Percentiles rank a stretch among this genome's conserved stretches.
Evolutionary conservation across 2,888 invertebrate genomes (phyloP).

Genomic region (Platycheirus rosarum): DNA sequence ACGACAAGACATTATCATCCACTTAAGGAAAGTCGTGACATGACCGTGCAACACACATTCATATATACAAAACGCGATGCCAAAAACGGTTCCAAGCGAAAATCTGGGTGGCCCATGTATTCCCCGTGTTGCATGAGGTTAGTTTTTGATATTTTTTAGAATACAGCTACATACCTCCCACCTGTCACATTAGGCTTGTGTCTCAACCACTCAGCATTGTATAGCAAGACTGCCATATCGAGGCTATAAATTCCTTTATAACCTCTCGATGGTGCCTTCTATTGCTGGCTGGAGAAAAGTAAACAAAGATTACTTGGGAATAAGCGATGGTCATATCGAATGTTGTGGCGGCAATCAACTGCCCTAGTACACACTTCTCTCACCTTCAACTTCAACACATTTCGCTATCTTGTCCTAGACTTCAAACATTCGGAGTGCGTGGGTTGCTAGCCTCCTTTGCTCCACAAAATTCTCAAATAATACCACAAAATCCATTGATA

Average conservation of each 20-base stretch:
- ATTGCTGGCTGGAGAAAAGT: neutral
- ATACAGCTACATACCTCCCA: slow-evolving; percentile 7
- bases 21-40: slow-evolving; percentile 71
- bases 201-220: slow-evolving; percentile 20
- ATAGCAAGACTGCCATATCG: slow-evolving; percentile 48
- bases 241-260: slow-evolving; percentile 43
- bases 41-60: slow-evolving; percentile 22
- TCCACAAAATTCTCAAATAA: slow-evolving; percentile 69
- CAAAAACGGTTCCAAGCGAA: slow-evolving; percentile 38
- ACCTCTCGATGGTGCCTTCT: slow-evolving; percentile 11
- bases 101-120: slow-evolving; percentile 70
- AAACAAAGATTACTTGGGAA: slow-evolving; percentile 38
- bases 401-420: slow-evolving; percentile 2
- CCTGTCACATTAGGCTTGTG: slow-evolving; percentile 18
- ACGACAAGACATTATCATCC: slow-evolving; percentile 49
- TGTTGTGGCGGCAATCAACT: slow-evolving; percentile 39
- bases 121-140: neutral
- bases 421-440: slow-evolving; percentile 34
- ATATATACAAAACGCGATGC: slow-evolving; percentile 39
- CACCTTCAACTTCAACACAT: slow-evolving; percentile 49
- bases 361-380: slow-evolving; percentile 42
- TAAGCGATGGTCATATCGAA: slow-evolving; percentile 58
- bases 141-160: slow-evolving; percentile 10
- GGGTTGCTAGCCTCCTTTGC: slow-evolving; percentile 39
- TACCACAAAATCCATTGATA: slow-evolving; percentile 73